Base-by-base conservation (phyloP, 2,888 invertebrate genomes). In the Creontiades dilutus region DNA sequence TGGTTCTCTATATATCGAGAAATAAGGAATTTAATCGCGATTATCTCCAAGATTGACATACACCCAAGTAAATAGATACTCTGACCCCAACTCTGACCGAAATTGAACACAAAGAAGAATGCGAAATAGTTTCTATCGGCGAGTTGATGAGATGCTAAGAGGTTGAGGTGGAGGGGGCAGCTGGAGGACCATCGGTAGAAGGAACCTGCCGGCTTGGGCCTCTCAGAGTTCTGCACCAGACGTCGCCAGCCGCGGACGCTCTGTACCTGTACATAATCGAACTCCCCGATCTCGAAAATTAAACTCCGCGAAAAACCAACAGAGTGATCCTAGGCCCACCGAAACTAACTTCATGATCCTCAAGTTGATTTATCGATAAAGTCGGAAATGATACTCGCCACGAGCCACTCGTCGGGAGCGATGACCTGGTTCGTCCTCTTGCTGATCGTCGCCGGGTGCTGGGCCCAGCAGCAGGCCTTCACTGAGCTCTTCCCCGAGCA, bases 401-500 rank as follows among this genome's bases (percentile, higher is more conserved):
- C 61, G 28, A 16, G 37, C 46, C 37, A 61, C 14, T 61, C 4
- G 14, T 61, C 85, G 16, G 78, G 9, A 78, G 19, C 19, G 28
- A 78, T 46, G 37, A 37, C 28, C 57, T 85, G 85, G 85, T 48
- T n/a, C 48, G 27, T 86, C 19, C 28, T 86, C 3, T n/a, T 86
- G 16, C 16, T 88, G 9, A 37, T 37, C 37, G 52, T 55, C 5
- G 28, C 52, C n/a, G 48, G 78, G 11, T 61, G 88, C 80, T 88
- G 23, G 4, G 78, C n/a, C 28, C 61, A 81, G 57, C 68, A 68
- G 47, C 78, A 88, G 46, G 89, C 81, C 9, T 68, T 82, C 57
- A 84, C 86, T 9, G 86, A 90, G 16, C 91, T 92, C 82, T 92
- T 92, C 90, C 92, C 92, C 19, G 92, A 92, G 89, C 93, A 93